Percentiles rank a stretch among this genome's conserved stretches.
phyloP scores from a whole-genome alignment of 2,113 vertebrate species.

The Ranitomeya imitator region DNA sequence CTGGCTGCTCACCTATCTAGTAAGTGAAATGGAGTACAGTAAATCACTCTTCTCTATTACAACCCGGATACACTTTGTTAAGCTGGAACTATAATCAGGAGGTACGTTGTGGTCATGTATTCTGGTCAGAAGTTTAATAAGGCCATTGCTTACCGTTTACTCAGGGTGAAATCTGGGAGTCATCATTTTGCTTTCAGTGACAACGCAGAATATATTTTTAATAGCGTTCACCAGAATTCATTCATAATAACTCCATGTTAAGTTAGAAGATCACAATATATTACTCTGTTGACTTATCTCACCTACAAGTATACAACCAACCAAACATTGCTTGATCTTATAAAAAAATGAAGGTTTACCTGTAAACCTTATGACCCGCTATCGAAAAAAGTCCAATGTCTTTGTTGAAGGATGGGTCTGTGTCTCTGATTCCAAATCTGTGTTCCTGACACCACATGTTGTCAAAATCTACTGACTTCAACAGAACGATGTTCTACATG shows the following conservation, averaged over 20 bases:
- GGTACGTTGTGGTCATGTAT: neutral
- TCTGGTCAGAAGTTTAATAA: neutral
- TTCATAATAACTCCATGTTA: neutral
- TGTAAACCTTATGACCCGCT: too few species aligned
- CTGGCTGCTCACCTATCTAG: constrained; percentile 12
- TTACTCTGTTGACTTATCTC: too few species aligned
- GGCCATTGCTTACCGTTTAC: neutral
- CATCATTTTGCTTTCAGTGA: neutral
- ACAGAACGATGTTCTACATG: too few species aligned
- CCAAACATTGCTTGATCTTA: too few species aligned
- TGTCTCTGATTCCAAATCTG: too few species aligned
- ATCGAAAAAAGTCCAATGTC: too few species aligned
- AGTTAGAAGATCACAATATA: neutral
- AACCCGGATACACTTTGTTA: constrained; percentile 13
- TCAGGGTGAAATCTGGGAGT: neutral
- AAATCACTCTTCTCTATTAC: constrained; percentile 9
- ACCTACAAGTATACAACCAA: too few species aligned
- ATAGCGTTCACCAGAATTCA: neutral
- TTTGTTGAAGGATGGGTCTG: too few species aligned
- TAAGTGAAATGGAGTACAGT: constrained; percentile 1
- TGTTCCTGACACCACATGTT: too few species aligned
- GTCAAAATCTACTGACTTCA: too few species aligned
- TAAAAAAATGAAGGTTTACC: too few species aligned
- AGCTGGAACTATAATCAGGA: neutral
- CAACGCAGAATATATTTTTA: neutral